Conservation (phyloP, 2,797 vertebrate species). For the Okamejei kenojei region DNA sequence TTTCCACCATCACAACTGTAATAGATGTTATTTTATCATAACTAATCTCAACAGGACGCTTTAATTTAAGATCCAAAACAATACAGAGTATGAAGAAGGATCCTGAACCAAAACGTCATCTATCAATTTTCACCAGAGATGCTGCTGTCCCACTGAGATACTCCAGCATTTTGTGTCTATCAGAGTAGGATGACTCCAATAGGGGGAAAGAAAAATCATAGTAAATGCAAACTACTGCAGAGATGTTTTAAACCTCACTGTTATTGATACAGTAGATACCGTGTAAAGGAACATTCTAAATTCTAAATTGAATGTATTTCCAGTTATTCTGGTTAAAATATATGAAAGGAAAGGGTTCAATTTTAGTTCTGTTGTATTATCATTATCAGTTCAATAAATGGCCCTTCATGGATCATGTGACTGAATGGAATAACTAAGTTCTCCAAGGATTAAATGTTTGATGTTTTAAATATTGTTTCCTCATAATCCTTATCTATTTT, state of each 20-base stretch:
- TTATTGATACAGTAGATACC: background rate
- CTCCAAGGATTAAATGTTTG: conserved; percentile 10
- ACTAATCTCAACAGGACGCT: background rate
- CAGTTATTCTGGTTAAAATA: background rate
- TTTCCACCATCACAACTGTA: no score
- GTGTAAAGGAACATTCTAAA: background rate
- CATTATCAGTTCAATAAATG: background rate
- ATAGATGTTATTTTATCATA: background rate
- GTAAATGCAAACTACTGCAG: background rate
- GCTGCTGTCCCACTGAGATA: no score
- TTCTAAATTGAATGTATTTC: conserved; percentile 29
- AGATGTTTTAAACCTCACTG: background rate
- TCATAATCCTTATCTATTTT: background rate
- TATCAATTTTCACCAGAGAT: no score
- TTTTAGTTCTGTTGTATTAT: background rate
- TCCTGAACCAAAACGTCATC: no score
- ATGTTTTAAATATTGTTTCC: conserved; percentile 5
- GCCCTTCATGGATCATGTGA: background rate
- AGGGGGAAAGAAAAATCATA: background rate
- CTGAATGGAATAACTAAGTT: background rate
- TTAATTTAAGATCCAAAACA: background rate
- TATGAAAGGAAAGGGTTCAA: background rate
- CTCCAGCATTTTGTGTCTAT: no score
- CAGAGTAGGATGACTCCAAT: background rate
- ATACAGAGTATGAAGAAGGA: background rate